Evolutionary conservation across 2,113 vertebrate species (phyloP).

Genomic region (Chaetodon trifascialis): DNA sequence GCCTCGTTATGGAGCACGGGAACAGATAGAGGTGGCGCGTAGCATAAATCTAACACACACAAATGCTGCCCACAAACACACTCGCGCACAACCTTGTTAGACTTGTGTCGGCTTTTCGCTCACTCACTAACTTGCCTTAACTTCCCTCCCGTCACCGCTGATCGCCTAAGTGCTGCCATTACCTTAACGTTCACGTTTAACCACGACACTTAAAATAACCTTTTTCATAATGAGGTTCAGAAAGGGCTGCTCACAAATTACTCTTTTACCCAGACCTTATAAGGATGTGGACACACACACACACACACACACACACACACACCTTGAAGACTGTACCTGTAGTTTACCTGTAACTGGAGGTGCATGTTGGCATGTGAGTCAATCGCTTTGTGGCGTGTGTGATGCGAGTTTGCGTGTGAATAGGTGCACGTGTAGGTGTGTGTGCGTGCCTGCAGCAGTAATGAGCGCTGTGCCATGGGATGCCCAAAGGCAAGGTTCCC

Average conservation of each 20-base stretch:
- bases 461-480: slow-evolving; percentile 71
- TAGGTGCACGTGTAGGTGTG: slow-evolving; percentile 10
- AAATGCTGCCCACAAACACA: slow-evolving; percentile 30
- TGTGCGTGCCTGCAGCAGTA: slow-evolving; percentile 49
- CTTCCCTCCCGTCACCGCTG: slow-evolving; percentile 37
- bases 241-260: slow-evolving; percentile 43
- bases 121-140: slow-evolving; percentile 52
- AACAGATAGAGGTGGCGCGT: slow-evolving; percentile 58
- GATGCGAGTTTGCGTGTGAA: slow-evolving; percentile 9
- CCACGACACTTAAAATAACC: slow-evolving; percentile 55
- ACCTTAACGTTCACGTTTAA: slow-evolving; percentile 61
- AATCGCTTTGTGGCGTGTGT: slow-evolving; percentile 16
- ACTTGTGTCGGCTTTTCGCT: slow-evolving; percentile 31
- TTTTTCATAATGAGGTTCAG: slow-evolving; percentile 54
- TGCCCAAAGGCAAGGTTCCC: slow-evolving; percentile 75
- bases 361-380: slow-evolving; percentile 14
- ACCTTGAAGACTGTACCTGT: slow-evolving; percentile 13
- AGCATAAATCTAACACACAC: slow-evolving; percentile 67
- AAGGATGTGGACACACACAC: background rate
- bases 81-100: slow-evolving; percentile 57
- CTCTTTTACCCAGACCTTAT: slow-evolving; percentile 21
- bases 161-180: slow-evolving; percentile 61
- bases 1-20: slow-evolving; percentile 65
- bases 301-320: slow-evolving; percentile 25
- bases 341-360: slow-evolving; percentile 53